Evolutionary conservation across 2,888 invertebrate genomes (phyloP), one percentile per base, ranked within the genome.

Genomic region (Diogma glabrata): DNA sequence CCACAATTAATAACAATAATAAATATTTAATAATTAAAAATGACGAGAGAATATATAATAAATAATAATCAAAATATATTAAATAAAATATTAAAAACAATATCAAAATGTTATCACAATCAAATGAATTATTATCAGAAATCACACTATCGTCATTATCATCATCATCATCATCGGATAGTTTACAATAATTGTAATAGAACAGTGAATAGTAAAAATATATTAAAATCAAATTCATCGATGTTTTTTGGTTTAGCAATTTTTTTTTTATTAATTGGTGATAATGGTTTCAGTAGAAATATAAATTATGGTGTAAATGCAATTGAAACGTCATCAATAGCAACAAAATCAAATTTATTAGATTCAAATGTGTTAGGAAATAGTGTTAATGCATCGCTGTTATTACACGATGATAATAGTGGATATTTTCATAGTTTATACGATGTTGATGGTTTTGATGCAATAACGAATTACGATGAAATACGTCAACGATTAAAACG

Each of bases 381-480:
- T 33, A 28, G 12, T 30, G 14, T 8, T 14, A 20, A 19, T 52
- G n/a, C n/a, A n/a, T n/a, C n/a, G n/a, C n/a, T n/a, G n/a, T n/a
- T n/a, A n/a, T n/a, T n/a, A n/a, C 55, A 46, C 47, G 52, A 46
- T 50, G 53, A 38, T 47, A 57, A 38, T 53, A 55, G 51, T 49
- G 56, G 33, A 36, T 53, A 38, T 46, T 36, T 22, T 47, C 45
- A 20, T 36, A 47, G 10, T 19, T 52, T 52, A 47, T 51, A 57
- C 54, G 54, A 57, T 52, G 53, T 60, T 56, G 56, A 57, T 54
- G 54, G 58, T 53, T 16, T 30, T 22, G 38, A 45, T 22, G 58
- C 59, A 51, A 51, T 52, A 47, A 54, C 55, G 53, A 50, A 51
- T 53, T 55, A 57, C 53, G 54, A 51, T 55, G 53, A 55, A 51